These are phyloP conservation scores for Loxodonta africana DNA, from an alignment of 2,113 vertebrate species.

Conservation along the genomic window DNA sequence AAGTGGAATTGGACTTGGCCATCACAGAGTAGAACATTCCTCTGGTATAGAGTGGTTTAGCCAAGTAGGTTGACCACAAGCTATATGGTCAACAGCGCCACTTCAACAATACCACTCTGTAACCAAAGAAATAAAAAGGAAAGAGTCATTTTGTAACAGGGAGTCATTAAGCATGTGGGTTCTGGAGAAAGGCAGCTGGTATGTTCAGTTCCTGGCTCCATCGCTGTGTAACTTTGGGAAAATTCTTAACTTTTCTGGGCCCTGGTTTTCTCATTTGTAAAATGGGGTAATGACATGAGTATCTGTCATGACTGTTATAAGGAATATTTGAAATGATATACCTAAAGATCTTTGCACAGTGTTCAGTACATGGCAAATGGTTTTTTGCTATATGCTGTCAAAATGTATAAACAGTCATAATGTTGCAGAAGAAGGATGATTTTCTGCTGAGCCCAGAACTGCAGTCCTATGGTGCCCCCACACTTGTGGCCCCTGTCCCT, in stretches of 20 bases:
- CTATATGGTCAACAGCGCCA: background rate
- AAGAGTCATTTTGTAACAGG: background rate
- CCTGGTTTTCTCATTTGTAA: background rate
- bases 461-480: background rate
- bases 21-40: background rate
- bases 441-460: background rate
- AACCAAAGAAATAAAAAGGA: constrained; percentile 3
- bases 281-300: background rate
- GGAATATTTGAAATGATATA: background rate
- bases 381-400: background rate
- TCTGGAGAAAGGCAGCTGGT: background rate
- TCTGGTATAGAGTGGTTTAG: background rate
- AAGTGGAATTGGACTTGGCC: background rate
- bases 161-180: background rate
- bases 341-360: background rate
- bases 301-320: background rate
- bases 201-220: background rate
- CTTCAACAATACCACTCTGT: background rate
- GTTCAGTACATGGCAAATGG: background rate
- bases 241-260: background rate
- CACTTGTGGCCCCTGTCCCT: background rate
- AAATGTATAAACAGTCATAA: background rate
- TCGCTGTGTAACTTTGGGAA: background rate
- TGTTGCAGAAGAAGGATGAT: background rate
- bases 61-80: background rate